Conservation (phyloP, 2,888 invertebrate species). For the Drosophila buzzatii region DNA sequence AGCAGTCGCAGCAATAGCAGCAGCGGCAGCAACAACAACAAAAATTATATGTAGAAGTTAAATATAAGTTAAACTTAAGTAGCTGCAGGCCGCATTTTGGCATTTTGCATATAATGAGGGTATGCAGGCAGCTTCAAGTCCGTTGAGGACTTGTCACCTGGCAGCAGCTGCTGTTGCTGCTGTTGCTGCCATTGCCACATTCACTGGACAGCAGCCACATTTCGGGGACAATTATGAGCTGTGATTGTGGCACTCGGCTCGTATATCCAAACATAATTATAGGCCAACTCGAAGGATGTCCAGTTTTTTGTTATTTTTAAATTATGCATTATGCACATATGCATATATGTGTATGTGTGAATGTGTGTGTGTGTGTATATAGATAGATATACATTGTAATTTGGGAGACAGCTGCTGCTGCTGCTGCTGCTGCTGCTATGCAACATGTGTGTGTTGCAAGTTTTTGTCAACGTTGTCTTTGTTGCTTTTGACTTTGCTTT, state of each 20-base stretch:
- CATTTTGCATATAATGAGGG: slow-evolving; percentile 79
- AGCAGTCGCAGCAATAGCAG: slow-evolving; percentile 5
- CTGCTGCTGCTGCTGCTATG: slow-evolving; percentile 17
- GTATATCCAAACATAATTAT: slow-evolving; percentile 58
- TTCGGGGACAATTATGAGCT: slow-evolving; percentile 76
- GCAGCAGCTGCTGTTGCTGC: slow-evolving; percentile 35
- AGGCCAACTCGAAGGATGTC: slow-evolving; percentile 50
- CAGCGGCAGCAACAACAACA: slow-evolving; percentile 2
- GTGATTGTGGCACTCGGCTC: slow-evolving; percentile 63
- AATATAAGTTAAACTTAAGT: slow-evolving; percentile 80
- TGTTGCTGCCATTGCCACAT: slow-evolving; percentile 3
- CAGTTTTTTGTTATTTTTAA: slow-evolving; percentile 73
- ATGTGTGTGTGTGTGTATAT: neutral
- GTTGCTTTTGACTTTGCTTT: slow-evolving; percentile 7
- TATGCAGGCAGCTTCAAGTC: slow-evolving; percentile 32
- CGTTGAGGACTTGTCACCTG: slow-evolving; percentile 70
- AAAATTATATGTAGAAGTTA: slow-evolving; percentile 71
- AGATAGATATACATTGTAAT: slow-evolving; percentile 43
- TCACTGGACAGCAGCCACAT: slow-evolving; percentile 28
- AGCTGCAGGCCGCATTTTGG: slow-evolving; percentile 66
- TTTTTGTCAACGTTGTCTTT: slow-evolving; percentile 39
- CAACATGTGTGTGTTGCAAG: slow-evolving; percentile 54
- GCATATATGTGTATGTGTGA: neutral
- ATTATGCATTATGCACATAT: slow-evolving; percentile 59
- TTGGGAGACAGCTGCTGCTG: slow-evolving; percentile 38